phyloP scores from a whole-genome alignment of 1,140 invertebrate species.

The Parasteatoda tepidariorum region DNA sequence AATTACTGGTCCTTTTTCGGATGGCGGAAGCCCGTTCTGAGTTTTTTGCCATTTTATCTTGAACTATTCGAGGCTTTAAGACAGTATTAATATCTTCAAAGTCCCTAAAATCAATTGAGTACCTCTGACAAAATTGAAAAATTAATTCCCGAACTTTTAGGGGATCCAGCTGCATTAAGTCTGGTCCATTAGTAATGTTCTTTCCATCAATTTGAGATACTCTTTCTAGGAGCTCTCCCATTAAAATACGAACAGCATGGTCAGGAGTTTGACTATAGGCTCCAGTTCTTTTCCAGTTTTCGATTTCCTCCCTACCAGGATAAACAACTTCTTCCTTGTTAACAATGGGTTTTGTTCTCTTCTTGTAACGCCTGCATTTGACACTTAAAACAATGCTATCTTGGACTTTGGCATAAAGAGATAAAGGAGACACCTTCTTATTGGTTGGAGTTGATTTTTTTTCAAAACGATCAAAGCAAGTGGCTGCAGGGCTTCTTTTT shows the following conservation, averaged over 20 bases:
- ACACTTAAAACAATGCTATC: constrained; percentile 33
- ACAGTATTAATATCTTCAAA: constrained; percentile 29
- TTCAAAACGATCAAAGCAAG: constrained; percentile 43
- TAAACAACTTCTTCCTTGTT: constrained; percentile 11
- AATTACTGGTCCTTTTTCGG: constrained; percentile 42
- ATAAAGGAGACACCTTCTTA: constrained; percentile 52
- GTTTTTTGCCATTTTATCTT: constrained; percentile 44
- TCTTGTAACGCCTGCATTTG: constrained; percentile 53
- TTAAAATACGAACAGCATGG: constrained; percentile 10
- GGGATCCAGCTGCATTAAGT: constrained; percentile 8
- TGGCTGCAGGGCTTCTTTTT: constrained; percentile 22
- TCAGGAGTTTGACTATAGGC: constrained; percentile 38
- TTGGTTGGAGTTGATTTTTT: constrained; percentile 41
- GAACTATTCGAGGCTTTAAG: constrained; percentile 20
- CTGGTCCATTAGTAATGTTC: not conserved
- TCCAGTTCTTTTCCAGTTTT: constrained; percentile 24
- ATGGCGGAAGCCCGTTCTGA: constrained; percentile 57
- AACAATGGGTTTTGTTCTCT: constrained; percentile 33
- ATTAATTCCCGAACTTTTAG: constrained; percentile 29
- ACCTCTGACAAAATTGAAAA: constrained; percentile 38
- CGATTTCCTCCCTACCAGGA: constrained; percentile 33
- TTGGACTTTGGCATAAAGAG: constrained; percentile 52
- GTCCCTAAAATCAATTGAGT: constrained; percentile 40
- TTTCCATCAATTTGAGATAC: not conserved
- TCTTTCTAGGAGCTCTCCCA: constrained; percentile 28